phyloP scores from a whole-genome alignment of 2,113 vertebrate species.

The Chaenogobius annularis region DNA sequence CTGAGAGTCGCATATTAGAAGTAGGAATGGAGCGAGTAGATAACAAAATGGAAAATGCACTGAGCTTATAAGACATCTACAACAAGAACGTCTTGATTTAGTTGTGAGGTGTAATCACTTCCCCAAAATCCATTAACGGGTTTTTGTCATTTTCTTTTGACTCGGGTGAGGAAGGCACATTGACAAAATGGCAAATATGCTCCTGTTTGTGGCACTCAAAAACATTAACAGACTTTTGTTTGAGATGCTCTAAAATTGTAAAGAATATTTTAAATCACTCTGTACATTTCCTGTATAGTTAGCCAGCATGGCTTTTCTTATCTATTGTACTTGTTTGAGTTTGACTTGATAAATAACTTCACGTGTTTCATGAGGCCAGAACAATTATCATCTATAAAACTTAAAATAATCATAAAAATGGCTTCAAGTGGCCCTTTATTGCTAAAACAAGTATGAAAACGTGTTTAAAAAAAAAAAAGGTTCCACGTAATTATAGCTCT shows the following conservation, averaged over 20 bases:
- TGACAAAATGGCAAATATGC: background rate
- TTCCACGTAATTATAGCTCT: constrained; percentile 30
- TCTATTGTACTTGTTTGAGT: background rate
- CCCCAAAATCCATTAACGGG: constrained; percentile 1
- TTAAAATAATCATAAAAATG: background rate
- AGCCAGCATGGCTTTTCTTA: background rate
- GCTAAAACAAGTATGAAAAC: constrained; percentile 5
- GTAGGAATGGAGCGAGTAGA: background rate
- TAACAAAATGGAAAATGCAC: constrained; percentile 7
- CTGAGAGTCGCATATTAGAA: background rate
- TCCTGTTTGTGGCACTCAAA: background rate
- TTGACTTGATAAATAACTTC: background rate
- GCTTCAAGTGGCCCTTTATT: background rate
- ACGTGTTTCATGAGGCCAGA: background rate
- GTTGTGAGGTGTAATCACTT: background rate
- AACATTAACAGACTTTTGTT: background rate
- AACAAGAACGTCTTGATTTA: constrained; percentile 7
- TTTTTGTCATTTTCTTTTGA: background rate
- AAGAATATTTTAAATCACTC: background rate
- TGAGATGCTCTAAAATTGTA: background rate
- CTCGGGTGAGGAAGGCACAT: background rate
- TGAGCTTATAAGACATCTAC: constrained; percentile 1
- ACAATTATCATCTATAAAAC: background rate
- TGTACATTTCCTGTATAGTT: background rate
- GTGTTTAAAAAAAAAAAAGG: constrained; percentile 12